Base-by-base conservation (phyloP, 2,113 vertebrate species). In the Sebastes fasciatus region DNA sequence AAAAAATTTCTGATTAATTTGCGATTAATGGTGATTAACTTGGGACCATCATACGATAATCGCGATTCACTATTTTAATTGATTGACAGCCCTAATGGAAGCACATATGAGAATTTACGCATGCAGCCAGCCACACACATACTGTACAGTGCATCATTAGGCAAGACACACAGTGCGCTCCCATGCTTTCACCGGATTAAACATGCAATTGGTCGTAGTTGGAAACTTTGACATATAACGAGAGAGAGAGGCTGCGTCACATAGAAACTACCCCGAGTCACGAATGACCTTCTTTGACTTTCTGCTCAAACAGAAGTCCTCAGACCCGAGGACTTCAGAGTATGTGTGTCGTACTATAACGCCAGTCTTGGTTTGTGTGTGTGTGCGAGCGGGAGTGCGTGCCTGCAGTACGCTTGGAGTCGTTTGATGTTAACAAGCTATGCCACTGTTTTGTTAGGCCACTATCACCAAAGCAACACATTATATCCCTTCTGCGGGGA, bases 391-490 rank as follows among this genome's bases (percentile, higher is more conserved):
- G 63, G 13, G 57, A 43, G 62, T 49, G 64, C 45, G 52, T 51
- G 57, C 8, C 48, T 49, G 72, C 49, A 23, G 51, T 63, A 45
- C 1, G 82, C 73, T 64, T 68, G 55, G 13, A 89, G 77, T 81
- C n/a, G n/a, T 92, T 92, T 93, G 88, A 92, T 93, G 88, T 94
- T 93, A 94, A 94, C 86, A 82, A 90, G 85, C 79, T 80, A 40
- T 67, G 80, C 79, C 81, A 90, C 88, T 93, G 88, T 94, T 94
- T 91, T 94, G 91, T 93, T 92, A 82, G 70, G 66, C 84, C 78
- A 76, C 90, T 85, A 91, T 94, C 93, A 92, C 94, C 91, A 93
- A 88, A 94, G 93, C 91, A 95, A 93, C 89, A 86, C 76, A 79
- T 86, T 64, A 74, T 23, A 85, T 84, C 45, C 80, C 43, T 70